phyloP scores from a whole-genome alignment of 2,888 invertebrate genomes.

The Heliconius hortense region DNA sequence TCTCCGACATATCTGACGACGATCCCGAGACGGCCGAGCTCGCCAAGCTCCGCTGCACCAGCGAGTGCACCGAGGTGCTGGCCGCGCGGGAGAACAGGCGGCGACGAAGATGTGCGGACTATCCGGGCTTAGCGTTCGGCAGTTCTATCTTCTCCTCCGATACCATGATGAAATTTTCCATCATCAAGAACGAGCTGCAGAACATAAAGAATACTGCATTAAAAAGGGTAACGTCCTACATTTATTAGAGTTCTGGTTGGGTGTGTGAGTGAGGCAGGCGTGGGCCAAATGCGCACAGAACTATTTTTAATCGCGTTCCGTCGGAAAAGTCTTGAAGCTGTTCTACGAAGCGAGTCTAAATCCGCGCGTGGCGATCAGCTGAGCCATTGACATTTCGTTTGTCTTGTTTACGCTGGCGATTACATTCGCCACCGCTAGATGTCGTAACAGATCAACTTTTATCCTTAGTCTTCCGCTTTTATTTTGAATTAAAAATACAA shows the following conservation, averaged over 20 bases:
- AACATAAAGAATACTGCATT: constrained; percentile 98
- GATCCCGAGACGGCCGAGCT: constrained; percentile 91
- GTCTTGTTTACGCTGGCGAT: constrained; percentile 74
- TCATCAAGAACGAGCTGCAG: constrained; percentile 98
- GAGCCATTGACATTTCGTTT: constrained; percentile 73
- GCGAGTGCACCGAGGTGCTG: constrained; percentile 93
- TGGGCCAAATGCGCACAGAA: constrained; percentile 76
- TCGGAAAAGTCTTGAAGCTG: constrained; percentile 63
- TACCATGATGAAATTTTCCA: constrained; percentile 98
- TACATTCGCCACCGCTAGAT: constrained; percentile 64
- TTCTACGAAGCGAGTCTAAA: constrained; percentile 53
- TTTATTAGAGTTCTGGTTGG: constrained; percentile 68
- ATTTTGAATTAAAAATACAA: background rate
- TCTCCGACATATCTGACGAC: constrained; percentile 80
- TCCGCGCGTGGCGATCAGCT: constrained; percentile 76
- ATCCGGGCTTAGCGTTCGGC: constrained; percentile 95
- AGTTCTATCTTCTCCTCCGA: constrained; percentile 97
- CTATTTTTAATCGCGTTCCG: constrained; percentile 75
- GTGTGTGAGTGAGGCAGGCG: constrained; percentile 63
- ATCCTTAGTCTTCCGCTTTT: background rate
- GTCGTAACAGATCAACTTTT: constrained; percentile 52
- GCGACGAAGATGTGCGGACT: constrained; percentile 92
- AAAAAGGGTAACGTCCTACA: constrained; percentile 91
- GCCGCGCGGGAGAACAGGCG: constrained; percentile 91
- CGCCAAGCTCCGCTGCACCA: constrained; percentile 92